These are phyloP conservation scores for Chionodraco myersi DNA, from an alignment of 2,113 vertebrate species.

Conservation along the genomic window DNA sequence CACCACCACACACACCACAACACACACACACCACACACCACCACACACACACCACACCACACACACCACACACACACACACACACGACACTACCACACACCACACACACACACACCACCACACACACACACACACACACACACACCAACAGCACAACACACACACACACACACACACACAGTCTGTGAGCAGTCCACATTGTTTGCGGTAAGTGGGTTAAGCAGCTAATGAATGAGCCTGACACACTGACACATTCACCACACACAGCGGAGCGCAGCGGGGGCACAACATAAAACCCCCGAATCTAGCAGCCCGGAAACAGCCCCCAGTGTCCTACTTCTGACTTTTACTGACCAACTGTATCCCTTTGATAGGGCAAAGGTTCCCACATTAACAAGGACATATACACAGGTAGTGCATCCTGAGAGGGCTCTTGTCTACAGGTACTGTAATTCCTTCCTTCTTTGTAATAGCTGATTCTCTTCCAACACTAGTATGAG, in stretches of 20 bases:
- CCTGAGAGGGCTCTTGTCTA: not conserved
- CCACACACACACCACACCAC: too few relatives aligned
- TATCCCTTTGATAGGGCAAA: not conserved
- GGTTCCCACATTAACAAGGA: not conserved
- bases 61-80: too few relatives aligned
- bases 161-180: too few relatives aligned
- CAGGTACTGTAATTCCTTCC: not conserved
- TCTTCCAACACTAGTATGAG: not conserved
- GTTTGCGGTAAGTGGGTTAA: constrained; percentile 73
- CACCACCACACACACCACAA: too few relatives aligned
- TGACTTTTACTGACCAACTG: not conserved
- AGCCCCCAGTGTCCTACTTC: constrained; percentile 5
- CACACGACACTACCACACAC: too few relatives aligned
- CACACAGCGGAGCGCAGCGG: constrained; percentile 28
- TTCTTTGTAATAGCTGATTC: not conserved
- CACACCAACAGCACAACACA: not conserved
- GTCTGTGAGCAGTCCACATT: constrained; percentile 42
- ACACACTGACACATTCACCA: constrained; percentile 42
- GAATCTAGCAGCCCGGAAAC: not conserved
- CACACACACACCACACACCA: too few relatives aligned
- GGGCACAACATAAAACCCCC: constrained; percentile 15
- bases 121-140: too few relatives aligned
- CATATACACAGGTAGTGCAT: not conserved
- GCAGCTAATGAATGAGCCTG: constrained; percentile 55
- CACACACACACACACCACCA: too few relatives aligned